Conservation (phyloP, 1,140 invertebrate species). For the Drosophila cardini region DNA sequence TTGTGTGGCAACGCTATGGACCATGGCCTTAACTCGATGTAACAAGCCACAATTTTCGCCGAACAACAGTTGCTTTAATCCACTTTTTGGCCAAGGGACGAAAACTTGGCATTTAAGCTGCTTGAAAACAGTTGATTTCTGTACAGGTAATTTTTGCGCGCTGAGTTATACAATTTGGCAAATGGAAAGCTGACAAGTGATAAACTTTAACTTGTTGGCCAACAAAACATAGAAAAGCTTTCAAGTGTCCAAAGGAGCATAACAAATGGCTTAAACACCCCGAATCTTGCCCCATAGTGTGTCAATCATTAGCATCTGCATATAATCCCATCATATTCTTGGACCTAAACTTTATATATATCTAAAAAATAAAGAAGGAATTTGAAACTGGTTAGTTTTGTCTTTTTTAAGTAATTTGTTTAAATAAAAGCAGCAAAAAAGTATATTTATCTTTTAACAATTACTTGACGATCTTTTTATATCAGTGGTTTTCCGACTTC, state of each 20-base stretch:
- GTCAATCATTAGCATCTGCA: slow-evolving; percentile 13
- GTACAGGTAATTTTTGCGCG: neutral
- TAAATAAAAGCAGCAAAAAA: too few relatives aligned
- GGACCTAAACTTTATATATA: neutral
- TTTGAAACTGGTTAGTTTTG: too few relatives aligned
- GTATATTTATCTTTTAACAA: too few relatives aligned
- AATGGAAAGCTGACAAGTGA: slow-evolving; percentile 20
- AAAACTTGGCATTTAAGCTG: slow-evolving; percentile 8
- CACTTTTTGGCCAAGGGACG: neutral
- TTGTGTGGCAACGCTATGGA: slow-evolving; percentile 25
- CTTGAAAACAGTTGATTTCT: neutral
- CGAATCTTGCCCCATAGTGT: neutral
- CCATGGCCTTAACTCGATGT: neutral
- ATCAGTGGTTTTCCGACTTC: too few relatives aligned
- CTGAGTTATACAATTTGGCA: neutral
- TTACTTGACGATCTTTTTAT: too few relatives aligned
- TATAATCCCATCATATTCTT: neutral
- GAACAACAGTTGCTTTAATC: slow-evolving; percentile 2
- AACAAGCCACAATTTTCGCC: neutral
- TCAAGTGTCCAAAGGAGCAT: slow-evolving; percentile 19
- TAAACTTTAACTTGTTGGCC: slow-evolving; percentile 11
- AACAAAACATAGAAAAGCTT: slow-evolving; percentile 27
- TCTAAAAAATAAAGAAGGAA: too few relatives aligned
- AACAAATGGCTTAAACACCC: slow-evolving; percentile 3
- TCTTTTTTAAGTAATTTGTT: too few relatives aligned